These are phyloP conservation scores for Darevskia mixta DNA, from an alignment of 2,797 vertebrate species.

Conservation along the genomic window DNA sequence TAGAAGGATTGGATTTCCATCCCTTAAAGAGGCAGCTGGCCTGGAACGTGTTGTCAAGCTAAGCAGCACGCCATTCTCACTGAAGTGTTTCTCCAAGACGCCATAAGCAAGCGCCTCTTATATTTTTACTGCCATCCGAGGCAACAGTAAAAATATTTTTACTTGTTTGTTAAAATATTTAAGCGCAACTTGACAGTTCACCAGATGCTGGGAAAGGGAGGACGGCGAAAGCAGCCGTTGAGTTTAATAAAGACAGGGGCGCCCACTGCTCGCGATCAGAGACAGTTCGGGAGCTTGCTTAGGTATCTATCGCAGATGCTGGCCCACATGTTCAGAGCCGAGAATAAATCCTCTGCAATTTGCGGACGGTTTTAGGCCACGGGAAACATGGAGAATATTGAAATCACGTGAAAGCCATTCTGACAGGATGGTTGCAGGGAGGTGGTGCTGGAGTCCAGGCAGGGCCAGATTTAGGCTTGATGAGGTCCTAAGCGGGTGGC, in stretches of 20 bases:
- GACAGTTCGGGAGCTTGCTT: slow-evolving; percentile 69
- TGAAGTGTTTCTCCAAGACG: neutral
- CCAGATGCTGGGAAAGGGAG: slow-evolving; percentile 78
- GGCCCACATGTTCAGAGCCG: slow-evolving; percentile 77
- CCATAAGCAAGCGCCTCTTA: slow-evolving; percentile 24
- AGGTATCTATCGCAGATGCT: slow-evolving; percentile 76
- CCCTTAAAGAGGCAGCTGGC: neutral
- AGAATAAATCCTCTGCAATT: slow-evolving; percentile 66
- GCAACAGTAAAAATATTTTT: slow-evolving; percentile 70
- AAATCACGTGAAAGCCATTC: neutral
- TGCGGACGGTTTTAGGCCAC: slow-evolving; percentile 74
- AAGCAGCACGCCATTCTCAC: neutral
- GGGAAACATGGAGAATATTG: slow-evolving; percentile 70
- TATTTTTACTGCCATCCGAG: slow-evolving; percentile 51
- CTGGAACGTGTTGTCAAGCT: neutral
- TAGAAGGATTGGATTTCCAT: neutral
- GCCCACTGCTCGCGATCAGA: slow-evolving; percentile 63
- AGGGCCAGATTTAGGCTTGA: too few species aligned
- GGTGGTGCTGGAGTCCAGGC: neutral
- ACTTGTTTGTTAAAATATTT: slow-evolving; percentile 75
- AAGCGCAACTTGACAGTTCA: slow-evolving; percentile 67
- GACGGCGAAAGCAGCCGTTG: slow-evolving; percentile 59
- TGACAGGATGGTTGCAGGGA: too few species aligned
- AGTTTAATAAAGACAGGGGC: slow-evolving; percentile 67
- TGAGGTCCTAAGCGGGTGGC: too few species aligned